These are phyloP conservation scores for Platycercus adscitus DNA, from an alignment of 2,113 vertebrate species.

Conservation along the genomic window DNA sequence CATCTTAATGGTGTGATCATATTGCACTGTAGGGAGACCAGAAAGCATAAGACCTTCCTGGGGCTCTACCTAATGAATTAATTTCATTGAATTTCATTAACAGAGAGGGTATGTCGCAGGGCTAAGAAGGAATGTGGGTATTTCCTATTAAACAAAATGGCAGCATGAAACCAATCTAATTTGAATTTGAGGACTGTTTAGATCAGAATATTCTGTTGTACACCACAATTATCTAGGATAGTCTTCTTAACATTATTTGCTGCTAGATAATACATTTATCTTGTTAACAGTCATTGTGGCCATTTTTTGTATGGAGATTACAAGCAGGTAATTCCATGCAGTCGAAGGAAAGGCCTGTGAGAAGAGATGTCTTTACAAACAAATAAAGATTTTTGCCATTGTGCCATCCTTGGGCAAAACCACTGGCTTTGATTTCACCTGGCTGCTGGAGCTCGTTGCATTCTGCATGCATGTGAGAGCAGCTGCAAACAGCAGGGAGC, in stretches of 20 bases:
- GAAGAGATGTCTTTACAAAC: not conserved
- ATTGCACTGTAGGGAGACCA: not conserved
- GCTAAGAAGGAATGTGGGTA: not conserved
- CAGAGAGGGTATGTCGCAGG: not conserved
- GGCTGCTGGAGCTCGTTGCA: not conserved
- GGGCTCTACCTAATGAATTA: not conserved
- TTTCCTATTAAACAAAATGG: not conserved
- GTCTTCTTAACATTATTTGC: not conserved
- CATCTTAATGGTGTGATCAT: rapidly evolving
- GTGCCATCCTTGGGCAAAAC: not conserved
- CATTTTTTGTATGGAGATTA: rapidly evolving
- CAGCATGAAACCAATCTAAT: not conserved
- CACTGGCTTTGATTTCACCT: not conserved
- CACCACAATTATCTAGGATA: rapidly evolving
- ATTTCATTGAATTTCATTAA: not conserved
- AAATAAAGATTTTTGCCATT: not conserved
- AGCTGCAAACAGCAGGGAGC: conserved; percentile 31
- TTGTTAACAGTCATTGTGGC: not conserved
- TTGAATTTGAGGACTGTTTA: not conserved
- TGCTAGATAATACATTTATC: not conserved
- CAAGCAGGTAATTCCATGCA: rapidly evolving
- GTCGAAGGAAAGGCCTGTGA: not conserved
- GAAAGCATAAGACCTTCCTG: not conserved
- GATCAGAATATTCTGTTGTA: not conserved
- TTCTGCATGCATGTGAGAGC: not conserved